Conservation (phyloP, 2,888 invertebrate species). For the Cyaniris semiargus region DNA sequence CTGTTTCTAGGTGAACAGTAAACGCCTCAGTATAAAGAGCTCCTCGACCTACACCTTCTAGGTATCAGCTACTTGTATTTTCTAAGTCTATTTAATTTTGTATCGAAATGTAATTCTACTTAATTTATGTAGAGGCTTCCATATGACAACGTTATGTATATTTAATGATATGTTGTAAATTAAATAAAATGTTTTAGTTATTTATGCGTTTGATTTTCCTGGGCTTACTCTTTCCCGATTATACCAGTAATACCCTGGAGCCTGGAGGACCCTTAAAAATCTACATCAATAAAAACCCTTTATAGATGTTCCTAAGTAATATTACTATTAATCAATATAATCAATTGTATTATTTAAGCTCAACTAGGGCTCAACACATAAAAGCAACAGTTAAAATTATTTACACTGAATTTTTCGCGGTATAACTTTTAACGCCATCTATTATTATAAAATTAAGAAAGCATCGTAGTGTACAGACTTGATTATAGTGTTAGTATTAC, state of each 20-base stretch:
- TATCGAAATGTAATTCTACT: conserved; percentile 28
- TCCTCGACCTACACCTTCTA: conserved; percentile 49
- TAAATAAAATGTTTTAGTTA: conserved; percentile 75
- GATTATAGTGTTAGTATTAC: neutral
- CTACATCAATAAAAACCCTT: no score
- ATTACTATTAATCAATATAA: no score
- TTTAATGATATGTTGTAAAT: conserved; percentile 63
- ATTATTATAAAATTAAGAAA: neutral
- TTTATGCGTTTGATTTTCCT: conserved; percentile 48
- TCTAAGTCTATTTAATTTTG: conserved; percentile 41
- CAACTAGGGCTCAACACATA: no score
- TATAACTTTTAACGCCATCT: neutral
- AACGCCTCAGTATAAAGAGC: conserved; percentile 53
- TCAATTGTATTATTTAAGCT: no score
- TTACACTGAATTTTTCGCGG: no score
- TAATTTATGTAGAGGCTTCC: conserved; percentile 77
- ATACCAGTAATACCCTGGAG: no score
- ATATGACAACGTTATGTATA: conserved; percentile 76
- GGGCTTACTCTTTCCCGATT: neutral
- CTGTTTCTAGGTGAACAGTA: conserved; percentile 75
- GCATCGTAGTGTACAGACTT: neutral
- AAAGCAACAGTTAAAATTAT: no score
- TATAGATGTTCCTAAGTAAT: no score
- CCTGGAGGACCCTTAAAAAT: no score
- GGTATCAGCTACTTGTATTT: conserved; percentile 36